Evolutionary conservation across 2,113 vertebrate genomes (phyloP).

Genomic region (Albula glossodonta): DNA sequence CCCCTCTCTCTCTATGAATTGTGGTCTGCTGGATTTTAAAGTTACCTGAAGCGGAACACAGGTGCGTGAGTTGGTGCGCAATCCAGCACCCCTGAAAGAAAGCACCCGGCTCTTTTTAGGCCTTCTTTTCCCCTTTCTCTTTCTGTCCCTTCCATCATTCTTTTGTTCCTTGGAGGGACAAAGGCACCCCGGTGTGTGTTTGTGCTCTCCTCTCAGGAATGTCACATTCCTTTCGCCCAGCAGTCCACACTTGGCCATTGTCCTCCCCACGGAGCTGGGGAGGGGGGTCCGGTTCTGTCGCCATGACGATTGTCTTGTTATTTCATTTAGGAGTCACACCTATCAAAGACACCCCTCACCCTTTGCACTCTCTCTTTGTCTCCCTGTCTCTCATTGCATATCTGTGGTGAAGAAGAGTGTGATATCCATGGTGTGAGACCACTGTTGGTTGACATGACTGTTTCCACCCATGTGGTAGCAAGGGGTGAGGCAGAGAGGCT

Average conservation of each 20-base stretch:
- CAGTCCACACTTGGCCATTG: slow-evolving; percentile 24
- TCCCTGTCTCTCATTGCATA: background rate
- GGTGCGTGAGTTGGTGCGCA: too few species aligned
- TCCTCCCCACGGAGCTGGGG: too few species aligned
- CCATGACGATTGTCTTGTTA: background rate
- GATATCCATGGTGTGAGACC: background rate
- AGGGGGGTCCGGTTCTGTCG: background rate
- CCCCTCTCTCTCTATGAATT: too few species aligned
- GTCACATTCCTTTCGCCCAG: slow-evolving; percentile 54
- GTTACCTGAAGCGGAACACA: background rate
- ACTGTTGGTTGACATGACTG: background rate
- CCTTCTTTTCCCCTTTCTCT: background rate
- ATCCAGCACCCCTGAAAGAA: too few species aligned
- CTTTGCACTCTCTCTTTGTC: background rate
- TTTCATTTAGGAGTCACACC: background rate
- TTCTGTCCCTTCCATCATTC: background rate
- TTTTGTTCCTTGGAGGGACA: slow-evolving; percentile 37
- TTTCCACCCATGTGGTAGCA: background rate
- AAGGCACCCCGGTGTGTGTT: slow-evolving; percentile 42
- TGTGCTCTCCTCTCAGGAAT: slow-evolving; percentile 31
- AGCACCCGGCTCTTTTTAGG: background rate
- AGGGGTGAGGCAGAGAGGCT: background rate
- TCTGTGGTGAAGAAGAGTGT: background rate
- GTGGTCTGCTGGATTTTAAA: background rate
- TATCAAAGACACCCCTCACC: background rate